Conservation (phyloP, 2,113 vertebrate species). For the Takifugu bimaculatus region DNA sequence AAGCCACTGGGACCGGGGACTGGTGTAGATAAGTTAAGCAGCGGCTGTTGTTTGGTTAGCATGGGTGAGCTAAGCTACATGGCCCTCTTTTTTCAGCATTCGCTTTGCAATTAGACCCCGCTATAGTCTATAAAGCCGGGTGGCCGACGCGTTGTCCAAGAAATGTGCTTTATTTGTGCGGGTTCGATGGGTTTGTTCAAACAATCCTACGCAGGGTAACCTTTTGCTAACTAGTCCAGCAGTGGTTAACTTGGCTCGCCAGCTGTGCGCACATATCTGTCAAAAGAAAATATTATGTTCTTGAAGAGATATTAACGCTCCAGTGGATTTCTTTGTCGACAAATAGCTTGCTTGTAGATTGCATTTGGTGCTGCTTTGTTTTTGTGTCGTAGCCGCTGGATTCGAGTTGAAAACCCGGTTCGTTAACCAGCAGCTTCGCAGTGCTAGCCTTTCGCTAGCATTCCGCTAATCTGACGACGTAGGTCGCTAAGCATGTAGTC, state of each 20-base stretch:
- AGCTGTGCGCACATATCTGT: slow-evolving; percentile 17
- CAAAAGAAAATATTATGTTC: background rate
- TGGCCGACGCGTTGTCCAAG: background rate
- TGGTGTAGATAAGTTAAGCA: slow-evolving; percentile 37
- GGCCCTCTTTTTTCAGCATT: background rate
- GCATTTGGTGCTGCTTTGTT: accelerated
- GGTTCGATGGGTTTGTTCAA: background rate
- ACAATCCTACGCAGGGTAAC: slow-evolving; percentile 24
- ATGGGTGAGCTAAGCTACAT: slow-evolving; percentile 2
- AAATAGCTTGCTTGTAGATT: background rate
- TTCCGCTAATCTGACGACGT: slow-evolving; percentile 65
- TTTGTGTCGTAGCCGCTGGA: accelerated
- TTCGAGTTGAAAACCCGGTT: slow-evolving; percentile 1
- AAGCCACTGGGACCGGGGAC: slow-evolving; percentile 22
- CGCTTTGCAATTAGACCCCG: background rate
- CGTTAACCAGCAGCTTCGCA: slow-evolving; percentile 27
- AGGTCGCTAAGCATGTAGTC: slow-evolving; percentile 22
- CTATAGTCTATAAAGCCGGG: background rate
- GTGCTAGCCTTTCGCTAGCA: slow-evolving; percentile 33
- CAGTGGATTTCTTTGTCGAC: accelerated
- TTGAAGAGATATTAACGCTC: background rate
- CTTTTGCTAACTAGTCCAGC: slow-evolving; percentile 38
- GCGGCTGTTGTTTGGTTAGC: slow-evolving; percentile 63
- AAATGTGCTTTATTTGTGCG: background rate
- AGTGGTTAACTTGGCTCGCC: slow-evolving; percentile 26